Evolutionary conservation across 2,888 invertebrate species (phyloP).

Genomic region (Chalcis sispes): DNA sequence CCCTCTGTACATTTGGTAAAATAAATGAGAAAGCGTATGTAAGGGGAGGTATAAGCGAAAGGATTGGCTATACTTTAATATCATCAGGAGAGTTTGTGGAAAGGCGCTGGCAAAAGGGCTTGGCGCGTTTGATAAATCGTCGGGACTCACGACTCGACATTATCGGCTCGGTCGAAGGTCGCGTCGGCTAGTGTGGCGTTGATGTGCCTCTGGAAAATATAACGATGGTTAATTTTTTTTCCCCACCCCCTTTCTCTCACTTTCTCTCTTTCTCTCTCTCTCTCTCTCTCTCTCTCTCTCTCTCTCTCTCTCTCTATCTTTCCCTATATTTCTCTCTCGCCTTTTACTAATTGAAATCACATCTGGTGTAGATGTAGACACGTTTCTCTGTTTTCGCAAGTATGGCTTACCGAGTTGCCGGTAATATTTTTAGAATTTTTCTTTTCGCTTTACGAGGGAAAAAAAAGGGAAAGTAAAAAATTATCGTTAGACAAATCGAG

Average conservation of each 20-base stretch:
- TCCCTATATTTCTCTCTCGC: too few relatives aligned
- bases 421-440: too few relatives aligned
- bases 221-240: constrained; percentile 29
- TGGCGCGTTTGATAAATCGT: constrained; percentile 62
- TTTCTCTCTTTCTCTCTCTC: too few relatives aligned
- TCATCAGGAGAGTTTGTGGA: constrained; percentile 10
- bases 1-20: too few relatives aligned
- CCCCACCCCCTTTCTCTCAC: too few relatives aligned
- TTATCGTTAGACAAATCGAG: too few relatives aligned
- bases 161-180: constrained; percentile 52
- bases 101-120: constrained; percentile 51
- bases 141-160: constrained; percentile 56
- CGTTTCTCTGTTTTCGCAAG: too few relatives aligned
- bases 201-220: not conserved
- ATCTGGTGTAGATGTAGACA: not conserved
- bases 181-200: constrained; percentile 18
- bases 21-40: constrained; percentile 25
- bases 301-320: too few relatives aligned
- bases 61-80: constrained; percentile 40
- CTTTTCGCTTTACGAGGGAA: too few relatives aligned
- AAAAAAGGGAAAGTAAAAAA: too few relatives aligned
- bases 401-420: too few relatives aligned
- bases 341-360: constrained; percentile 40
- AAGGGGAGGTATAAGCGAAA: constrained; percentile 26
- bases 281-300: too few relatives aligned